phyloP scores from a whole-genome alignment of 92 coral and sea anemone species.

The Paragorgia papillata region DNA sequence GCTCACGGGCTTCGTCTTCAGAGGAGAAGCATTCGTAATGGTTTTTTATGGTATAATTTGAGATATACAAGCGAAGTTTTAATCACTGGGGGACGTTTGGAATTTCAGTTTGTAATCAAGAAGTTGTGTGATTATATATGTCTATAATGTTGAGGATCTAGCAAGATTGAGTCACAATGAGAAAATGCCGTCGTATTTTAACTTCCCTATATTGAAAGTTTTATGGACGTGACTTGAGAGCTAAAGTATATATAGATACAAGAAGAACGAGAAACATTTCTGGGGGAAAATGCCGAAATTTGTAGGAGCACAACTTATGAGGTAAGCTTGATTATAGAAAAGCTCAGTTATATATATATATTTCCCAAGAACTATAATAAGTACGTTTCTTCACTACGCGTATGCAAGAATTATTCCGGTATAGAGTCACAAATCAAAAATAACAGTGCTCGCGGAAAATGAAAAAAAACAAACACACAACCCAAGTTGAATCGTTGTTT shows the following conservation, averaged over 20 bases:
- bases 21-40: not conserved
- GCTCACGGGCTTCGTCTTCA: not conserved
- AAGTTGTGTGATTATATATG: not conserved
- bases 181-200: not conserved
- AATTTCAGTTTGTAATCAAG: not conserved
- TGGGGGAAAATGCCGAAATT: constrained; percentile 10
- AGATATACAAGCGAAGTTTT: not conserved
- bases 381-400: too few species aligned
- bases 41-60: not conserved
- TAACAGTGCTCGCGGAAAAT: too few species aligned
- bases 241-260: not conserved
- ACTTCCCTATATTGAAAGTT: not conserved
- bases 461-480: not conserved
- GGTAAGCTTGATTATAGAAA: not conserved
- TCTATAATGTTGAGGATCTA: not conserved
- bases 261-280: not conserved
- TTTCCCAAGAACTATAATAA: too few species aligned
- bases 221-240: not conserved
- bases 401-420: too few species aligned
- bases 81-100: not conserved
- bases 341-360: too few species aligned
- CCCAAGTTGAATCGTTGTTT: not conserved
- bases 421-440: too few species aligned
- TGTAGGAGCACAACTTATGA: not conserved
- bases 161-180: not conserved